Evolutionary conservation across 2,888 invertebrate species (phyloP).

Genomic region (Pachymerium ferrugineum): DNA sequence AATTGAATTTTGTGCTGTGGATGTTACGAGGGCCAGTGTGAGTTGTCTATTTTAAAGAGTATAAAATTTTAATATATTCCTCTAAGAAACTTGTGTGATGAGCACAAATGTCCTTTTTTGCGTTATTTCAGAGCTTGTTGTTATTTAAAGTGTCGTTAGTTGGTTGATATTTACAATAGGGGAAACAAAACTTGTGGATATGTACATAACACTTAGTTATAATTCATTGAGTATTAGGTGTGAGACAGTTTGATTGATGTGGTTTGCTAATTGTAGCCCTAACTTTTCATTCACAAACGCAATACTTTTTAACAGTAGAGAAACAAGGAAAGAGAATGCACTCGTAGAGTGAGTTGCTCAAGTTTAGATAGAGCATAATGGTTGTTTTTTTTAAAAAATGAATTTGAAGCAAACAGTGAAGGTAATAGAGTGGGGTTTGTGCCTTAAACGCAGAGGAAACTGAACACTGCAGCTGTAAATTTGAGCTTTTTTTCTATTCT

Average conservation of each 20-base stretch:
- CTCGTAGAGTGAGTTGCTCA: slow-evolving; percentile 3
- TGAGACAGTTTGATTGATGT: slow-evolving; percentile 27
- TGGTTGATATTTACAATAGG: slow-evolving; percentile 20
- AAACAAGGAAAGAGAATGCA: not conserved
- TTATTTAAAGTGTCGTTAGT: slow-evolving; percentile 3
- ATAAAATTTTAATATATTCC: slow-evolving; percentile 27
- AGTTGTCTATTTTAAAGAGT: slow-evolving; percentile 24
- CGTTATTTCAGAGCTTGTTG: slow-evolving; percentile 23
- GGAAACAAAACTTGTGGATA: not conserved
- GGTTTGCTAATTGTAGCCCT: slow-evolving; percentile 16
- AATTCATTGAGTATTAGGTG: slow-evolving; percentile 23
- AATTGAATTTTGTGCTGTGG: not conserved
- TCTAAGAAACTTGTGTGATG: not conserved
- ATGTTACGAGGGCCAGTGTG: slow-evolving; percentile 27
- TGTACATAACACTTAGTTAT: not conserved
- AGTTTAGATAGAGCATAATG: not conserved
- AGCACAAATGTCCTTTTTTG: slow-evolving; percentile 16
- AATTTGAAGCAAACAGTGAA: not conserved
- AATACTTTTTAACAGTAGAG: slow-evolving; percentile 10
- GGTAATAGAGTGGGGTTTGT: not conserved
- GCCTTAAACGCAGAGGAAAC: not conserved
- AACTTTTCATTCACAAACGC: slow-evolving; percentile 26
- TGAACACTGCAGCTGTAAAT: not conserved
- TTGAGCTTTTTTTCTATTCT: slow-evolving; percentile 19
- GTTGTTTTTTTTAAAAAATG: not conserved